Conservation (phyloP, 2,797 vertebrate species). For the Sebastes nivosus region DNA sequence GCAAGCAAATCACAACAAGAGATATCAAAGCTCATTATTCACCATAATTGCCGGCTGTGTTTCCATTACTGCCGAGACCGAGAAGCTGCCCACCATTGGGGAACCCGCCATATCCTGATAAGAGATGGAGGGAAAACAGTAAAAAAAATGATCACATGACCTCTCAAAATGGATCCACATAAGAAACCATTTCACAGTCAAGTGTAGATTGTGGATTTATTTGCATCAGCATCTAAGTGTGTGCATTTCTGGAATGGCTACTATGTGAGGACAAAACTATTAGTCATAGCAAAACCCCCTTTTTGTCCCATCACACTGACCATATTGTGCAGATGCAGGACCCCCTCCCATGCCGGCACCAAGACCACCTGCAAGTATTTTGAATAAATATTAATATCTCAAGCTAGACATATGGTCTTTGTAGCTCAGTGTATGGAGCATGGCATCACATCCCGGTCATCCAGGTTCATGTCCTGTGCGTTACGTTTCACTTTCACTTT, state of each 20-base stretch:
- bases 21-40: neutral
- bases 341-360: conserved; percentile 22
- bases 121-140: neutral
- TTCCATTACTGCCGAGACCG: conserved; percentile 50
- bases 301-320: conserved; percentile 25
- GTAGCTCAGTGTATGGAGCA: neutral
- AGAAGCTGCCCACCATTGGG: conserved; percentile 51
- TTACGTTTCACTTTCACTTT: no score
- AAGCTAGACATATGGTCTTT: neutral
- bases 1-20: neutral
- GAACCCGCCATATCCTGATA: conserved; percentile 57
- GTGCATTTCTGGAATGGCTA: neutral
- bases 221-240: neutral
- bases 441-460: neutral
- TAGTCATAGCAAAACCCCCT: neutral
- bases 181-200: neutral
- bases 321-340: conserved; percentile 36
- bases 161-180: neutral
- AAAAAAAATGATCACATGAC: neutral
- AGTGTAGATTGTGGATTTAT: neutral
- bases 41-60: conserved; percentile 64
- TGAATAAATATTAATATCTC: neutral
- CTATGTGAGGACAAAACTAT: neutral
- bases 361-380: conserved; percentile 24
- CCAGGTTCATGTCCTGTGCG: no score